Evolutionary conservation across 2,113 vertebrate species (phyloP), one percentile per base, ranked within the genome.

Genomic region (Loxodonta africana): DNA sequence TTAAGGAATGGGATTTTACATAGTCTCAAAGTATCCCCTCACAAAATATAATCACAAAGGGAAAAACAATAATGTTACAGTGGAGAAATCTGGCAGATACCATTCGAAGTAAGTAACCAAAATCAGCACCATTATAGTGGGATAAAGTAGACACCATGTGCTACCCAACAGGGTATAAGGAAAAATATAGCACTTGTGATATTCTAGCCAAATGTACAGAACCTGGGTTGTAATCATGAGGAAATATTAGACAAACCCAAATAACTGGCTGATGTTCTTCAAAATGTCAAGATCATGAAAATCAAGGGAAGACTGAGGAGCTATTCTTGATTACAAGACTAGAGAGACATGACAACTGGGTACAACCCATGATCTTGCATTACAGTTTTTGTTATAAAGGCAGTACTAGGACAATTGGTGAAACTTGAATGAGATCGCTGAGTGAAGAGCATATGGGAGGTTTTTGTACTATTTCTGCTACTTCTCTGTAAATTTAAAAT

Each of bases 401-500:
- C 67, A 41, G 82, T 85, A 67, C 23, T 83, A 11, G 37, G 12
- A 82, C 81, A 63, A 71, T 80, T 69, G 82, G 51, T 88, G 33
- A 89, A 96, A 93, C 28, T 81, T 93, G 44, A 92, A 18, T 62
- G 14, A 15, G 10, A 44, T 91, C 33, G 89, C 7, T 71, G 28
- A 57, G 26, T 96, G 33, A 94, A 95, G n/a, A 69, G 10, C 53
- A 51, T 53, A 46, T 14, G 3, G 20, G 63, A 82, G 3, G 82
- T 63, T 85, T 96, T 51, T 37, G 46, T 83, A 62, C 28, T 74
- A 37, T 65, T 94, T 89, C 80, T 91, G 57, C 28, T 81, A 74
- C 23, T 91, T 86, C 44, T 78, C 30, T 96, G 1, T 90, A 88
- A 65, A 83, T 96, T 84, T 84, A 74, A 95, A 81, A 88, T 85